These are phyloP conservation scores for Gobius niger DNA, from an alignment of 2,113 vertebrate species.

Conservation along the genomic window DNA sequence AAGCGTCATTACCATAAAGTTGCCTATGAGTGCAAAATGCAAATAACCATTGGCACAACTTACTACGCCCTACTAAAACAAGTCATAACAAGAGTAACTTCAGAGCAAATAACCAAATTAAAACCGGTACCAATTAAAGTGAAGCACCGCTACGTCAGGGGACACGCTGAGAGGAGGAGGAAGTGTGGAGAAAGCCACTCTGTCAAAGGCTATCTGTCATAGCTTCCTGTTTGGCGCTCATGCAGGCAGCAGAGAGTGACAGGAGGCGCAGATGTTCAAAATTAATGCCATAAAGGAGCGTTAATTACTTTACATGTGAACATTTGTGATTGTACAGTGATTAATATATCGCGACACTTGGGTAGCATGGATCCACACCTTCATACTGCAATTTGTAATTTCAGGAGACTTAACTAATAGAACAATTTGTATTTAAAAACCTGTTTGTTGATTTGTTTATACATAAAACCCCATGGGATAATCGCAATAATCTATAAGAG, in stretches of 20 bases:
- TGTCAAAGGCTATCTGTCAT: slow-evolving; percentile 62
- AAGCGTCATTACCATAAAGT: slow-evolving; percentile 22
- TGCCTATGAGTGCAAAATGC: neutral
- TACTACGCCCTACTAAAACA: neutral
- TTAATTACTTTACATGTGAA: too few species aligned
- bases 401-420: too few species aligned
- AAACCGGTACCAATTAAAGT: slow-evolving; percentile 26
- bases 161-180: slow-evolving; percentile 39
- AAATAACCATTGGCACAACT: neutral
- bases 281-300: too few species aligned
- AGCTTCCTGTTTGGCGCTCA: slow-evolving; percentile 66
- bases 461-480: too few species aligned
- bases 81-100: neutral
- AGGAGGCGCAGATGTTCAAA: too few species aligned
- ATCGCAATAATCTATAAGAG: too few species aligned
- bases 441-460: too few species aligned
- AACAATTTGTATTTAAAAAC: too few species aligned
- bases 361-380: too few species aligned
- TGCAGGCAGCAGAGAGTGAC: slow-evolving; percentile 22
- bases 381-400: too few species aligned
- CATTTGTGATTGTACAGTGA: too few species aligned
- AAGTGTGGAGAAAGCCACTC: slow-evolving; percentile 50
- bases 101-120: neutral
- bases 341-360: too few species aligned
- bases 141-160: slow-evolving; percentile 1